These are phyloP conservation scores for Solen grandis DNA, from an alignment of 1,140 invertebrate genomes.

Conservation along the genomic window DNA sequence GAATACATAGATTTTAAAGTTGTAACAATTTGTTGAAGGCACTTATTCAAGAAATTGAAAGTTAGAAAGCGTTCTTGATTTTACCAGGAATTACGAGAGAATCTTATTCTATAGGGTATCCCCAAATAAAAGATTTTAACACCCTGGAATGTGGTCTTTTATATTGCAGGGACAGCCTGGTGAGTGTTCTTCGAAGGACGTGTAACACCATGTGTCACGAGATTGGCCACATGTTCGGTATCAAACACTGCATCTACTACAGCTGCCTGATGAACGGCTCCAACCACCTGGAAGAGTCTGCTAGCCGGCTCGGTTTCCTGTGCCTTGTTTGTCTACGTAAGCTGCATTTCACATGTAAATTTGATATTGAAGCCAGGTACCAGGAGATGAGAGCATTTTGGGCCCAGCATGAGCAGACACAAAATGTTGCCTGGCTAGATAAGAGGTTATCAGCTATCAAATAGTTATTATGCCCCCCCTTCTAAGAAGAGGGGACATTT, in stretches of 20 bases:
- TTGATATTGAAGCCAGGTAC: slow-evolving; percentile 66
- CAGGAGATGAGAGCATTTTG: slow-evolving; percentile 61
- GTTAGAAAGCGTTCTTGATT: too few relatives aligned
- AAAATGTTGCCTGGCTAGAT: slow-evolving; percentile 57
- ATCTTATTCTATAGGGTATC: too few relatives aligned
- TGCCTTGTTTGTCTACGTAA: slow-evolving; percentile 72
- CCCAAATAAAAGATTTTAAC: too few relatives aligned
- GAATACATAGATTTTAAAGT: too few relatives aligned
- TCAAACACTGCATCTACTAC: slow-evolving; percentile 70
- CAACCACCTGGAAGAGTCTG: slow-evolving; percentile 64
- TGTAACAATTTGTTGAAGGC: too few relatives aligned
- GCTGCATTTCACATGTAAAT: slow-evolving; percentile 62
- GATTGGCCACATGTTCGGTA: slow-evolving; percentile 70
- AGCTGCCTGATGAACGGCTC: slow-evolving; percentile 73
- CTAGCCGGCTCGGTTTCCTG: slow-evolving; percentile 59
- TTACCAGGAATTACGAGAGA: too few relatives aligned
- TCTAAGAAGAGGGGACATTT: too few relatives aligned
- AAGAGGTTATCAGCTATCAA: too few relatives aligned
- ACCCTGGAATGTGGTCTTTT: too few relatives aligned
- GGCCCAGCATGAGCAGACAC: slow-evolving; percentile 21
- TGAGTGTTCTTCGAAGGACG: slow-evolving; percentile 38
- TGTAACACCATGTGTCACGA: slow-evolving; percentile 72
- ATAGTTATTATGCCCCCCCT: too few relatives aligned
- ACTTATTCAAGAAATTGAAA: too few relatives aligned
- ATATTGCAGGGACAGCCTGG: slow-evolving; percentile 23